Evolutionary conservation across 2,888 invertebrate genomes (phyloP).

Genomic region (Ennomos quercinarius): DNA sequence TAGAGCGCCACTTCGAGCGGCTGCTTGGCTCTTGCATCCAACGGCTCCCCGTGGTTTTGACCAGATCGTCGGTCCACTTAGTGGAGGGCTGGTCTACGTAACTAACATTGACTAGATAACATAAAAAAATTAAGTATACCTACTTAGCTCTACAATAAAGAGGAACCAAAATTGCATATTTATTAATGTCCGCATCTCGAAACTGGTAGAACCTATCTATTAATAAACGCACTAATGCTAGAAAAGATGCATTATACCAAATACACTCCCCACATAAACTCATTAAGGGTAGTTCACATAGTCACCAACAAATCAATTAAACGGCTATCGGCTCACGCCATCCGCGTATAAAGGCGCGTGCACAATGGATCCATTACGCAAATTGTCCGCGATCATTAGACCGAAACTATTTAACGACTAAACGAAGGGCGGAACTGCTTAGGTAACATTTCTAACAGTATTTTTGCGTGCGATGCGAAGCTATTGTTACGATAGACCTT

Average conservation of each 20-base stretch:
- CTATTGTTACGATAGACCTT: slow-evolving; percentile 53
- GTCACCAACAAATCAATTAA: slow-evolving; percentile 65
- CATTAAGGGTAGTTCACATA: slow-evolving; percentile 65
- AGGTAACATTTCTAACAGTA: slow-evolving; percentile 60
- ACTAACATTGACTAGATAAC: no score
- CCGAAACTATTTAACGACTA: slow-evolving; percentile 38
- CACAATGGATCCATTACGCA: slow-evolving; percentile 82
- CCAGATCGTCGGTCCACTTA: no score
- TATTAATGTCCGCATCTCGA: no score
- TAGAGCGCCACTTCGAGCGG: no score
- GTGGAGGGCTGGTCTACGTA: no score
- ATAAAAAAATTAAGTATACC: no score
- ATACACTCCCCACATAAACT: slow-evolving; percentile 47
- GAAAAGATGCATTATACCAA: slow-evolving; percentile 14
- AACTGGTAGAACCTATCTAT: no score
- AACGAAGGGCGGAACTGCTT: slow-evolving; percentile 33
- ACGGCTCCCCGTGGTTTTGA: no score
- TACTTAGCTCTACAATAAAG: no score
- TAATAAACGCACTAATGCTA: background rate
- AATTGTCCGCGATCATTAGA: slow-evolving; percentile 74
- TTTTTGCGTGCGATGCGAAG: slow-evolving; percentile 76
- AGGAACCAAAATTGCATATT: no score
- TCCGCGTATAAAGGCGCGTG: slow-evolving; percentile 68
- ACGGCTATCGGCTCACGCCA: slow-evolving; percentile 70
- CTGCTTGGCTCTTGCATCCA: no score